Evolutionary conservation across 2,113 vertebrate species (phyloP), one percentile per base, ranked within the genome.

Genomic region (Percopsis transmontana): DNA sequence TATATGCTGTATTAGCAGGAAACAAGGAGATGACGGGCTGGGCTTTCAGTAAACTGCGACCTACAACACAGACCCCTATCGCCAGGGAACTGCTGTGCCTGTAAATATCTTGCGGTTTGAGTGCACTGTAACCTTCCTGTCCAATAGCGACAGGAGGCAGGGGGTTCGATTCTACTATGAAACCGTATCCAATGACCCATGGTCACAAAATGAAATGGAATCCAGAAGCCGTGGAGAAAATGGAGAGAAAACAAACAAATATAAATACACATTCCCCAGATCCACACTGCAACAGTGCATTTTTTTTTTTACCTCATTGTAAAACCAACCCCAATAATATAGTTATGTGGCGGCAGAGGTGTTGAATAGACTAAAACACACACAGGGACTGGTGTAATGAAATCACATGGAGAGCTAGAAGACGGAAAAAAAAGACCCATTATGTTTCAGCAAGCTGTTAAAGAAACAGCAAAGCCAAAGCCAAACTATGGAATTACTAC

Each of bases 131-230:
- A 76, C 77, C 70, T 74, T 84, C 74, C 66, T 2, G 47, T 75
- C 68, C 58, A 72, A 56, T 77, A 70, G 62, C 44, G 45, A 59
- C 27, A 69, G 66, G 64, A 64, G 44, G 77, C 67, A 61, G 68
- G 68, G 60, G 66, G 61, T 51, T 72, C 83, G 71, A 1, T 41
- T 66, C 74, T 70, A 45, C 56, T 24, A 39, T 51, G 15, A 64
- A 70, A 60, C 45, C 24, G 57, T 63, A 62, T 2, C 68, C 74
- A 86, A 83, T 83, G 85, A 87, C 65, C 80, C 83, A 15, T 66
- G 38, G 47, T 33, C 14, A 60, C 41, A 41, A 52, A 82, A 77
- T 59, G 44, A 81, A 85, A 77, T 72, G 74, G 71, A 77, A 80
- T 83, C n/a, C 57, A 41, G 41, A 42, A 45, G 39, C 66, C 69